Evolutionary conservation across 2,113 vertebrate species (phyloP).

Genomic region (Turnix velox): DNA sequence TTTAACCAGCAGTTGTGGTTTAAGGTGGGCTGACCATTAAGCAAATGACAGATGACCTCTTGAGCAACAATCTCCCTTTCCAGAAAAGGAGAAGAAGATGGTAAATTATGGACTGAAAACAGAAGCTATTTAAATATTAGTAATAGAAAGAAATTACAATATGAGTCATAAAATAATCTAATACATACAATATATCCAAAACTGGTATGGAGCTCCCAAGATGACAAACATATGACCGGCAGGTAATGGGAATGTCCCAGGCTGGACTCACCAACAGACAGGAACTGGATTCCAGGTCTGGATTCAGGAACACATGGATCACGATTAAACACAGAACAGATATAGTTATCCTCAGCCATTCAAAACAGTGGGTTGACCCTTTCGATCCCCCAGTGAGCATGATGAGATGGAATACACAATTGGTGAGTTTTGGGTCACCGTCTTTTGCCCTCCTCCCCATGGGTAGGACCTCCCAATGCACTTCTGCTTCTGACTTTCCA

Average conservation of each 20-base stretch:
- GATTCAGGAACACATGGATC: background rate
- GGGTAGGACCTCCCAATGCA: background rate
- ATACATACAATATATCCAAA: background rate
- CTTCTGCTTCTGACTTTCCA: background rate
- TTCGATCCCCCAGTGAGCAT: background rate
- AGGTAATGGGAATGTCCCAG: background rate
- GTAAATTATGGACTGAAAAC: background rate
- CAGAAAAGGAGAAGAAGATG: background rate
- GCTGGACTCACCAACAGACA: background rate
- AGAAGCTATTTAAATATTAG: background rate
- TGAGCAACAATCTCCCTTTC: background rate
- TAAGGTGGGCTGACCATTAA: background rate
- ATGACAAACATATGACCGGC: background rate
- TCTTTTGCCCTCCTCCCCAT: background rate
- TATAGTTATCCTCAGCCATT: background rate
- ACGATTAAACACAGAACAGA: background rate
- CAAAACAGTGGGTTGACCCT: background rate
- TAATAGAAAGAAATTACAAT: background rate
- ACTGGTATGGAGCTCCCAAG: background rate
- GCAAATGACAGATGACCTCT: background rate
- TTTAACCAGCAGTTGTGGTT: background rate
- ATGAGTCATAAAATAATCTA: background rate
- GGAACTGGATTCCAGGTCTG: background rate
- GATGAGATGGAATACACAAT: background rate
- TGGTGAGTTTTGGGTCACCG: background rate